phyloP scores from a whole-genome alignment of 1,140 invertebrate genomes.

The Heliconius himera region DNA sequence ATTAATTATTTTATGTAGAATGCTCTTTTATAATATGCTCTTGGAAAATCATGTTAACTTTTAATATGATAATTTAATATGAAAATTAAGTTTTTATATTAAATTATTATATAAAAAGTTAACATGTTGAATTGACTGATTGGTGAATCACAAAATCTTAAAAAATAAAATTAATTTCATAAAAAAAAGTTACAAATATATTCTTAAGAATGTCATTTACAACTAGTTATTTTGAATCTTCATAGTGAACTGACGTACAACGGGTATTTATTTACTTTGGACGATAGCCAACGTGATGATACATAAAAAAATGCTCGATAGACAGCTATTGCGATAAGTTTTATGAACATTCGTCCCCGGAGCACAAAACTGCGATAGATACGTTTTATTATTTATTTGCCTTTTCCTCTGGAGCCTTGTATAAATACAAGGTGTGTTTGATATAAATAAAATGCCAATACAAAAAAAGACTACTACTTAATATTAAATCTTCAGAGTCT shows the following conservation, averaged over 20 bases:
- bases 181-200: not conserved
- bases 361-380: not conserved
- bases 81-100: too few species aligned
- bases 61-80: too few species aligned
- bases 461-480: not conserved
- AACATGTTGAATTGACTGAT: too few species aligned
- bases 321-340: conserved; percentile 8
- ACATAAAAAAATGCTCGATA: conserved; percentile 37
- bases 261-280: conserved; percentile 54
- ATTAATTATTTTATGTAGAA: too few species aligned
- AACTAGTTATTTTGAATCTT: conserved; percentile 46
- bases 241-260: conserved; percentile 51
- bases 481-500: too few species aligned
- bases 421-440: not conserved
- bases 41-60: too few species aligned
- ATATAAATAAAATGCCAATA: not conserved
- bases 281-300: conserved; percentile 46
- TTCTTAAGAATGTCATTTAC: conserved; percentile 23
- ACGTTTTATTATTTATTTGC: conserved; percentile 1
- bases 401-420: not conserved
- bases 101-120: too few species aligned
- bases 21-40: too few species aligned
- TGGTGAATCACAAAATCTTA: not conserved
- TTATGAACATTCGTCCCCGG: not conserved
- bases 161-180: not conserved